Base-by-base conservation (phyloP, 2,797 vertebrate species). In the Momotus momota region DNA sequence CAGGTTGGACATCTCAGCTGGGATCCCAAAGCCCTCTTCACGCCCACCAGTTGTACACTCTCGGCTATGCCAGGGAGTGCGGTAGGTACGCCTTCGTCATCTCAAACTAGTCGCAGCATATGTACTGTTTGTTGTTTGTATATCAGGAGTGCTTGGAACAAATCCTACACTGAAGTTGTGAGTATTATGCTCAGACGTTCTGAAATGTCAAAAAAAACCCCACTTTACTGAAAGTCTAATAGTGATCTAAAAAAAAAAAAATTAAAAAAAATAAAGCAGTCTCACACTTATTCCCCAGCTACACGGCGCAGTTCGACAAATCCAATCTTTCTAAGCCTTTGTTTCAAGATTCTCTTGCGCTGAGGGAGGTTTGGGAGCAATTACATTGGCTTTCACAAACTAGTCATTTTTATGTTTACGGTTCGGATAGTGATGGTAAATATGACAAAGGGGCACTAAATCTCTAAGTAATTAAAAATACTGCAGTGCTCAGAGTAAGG, bases 371-470 rank as follows among this genome's bases (percentile, higher is more conserved):
- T 82, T 84, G 81, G 55, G 65, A 95, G 41, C 90, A 72, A 82
- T 94, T 72, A 86, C n/a, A 69, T 54, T 61, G 60, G 67, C 60
- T 95, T 94, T 84, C 90, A 61, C 90, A 82, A 94, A 92, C 43
- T 22, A 60, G 66, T 57, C 48, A 73, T 88, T 88, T 90, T 73
- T 77, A 74, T 87, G 54, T 79, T 92, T 93, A 81, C 67, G 77
- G 88, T 73, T 79, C 66, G 60, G 52, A 70, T 78, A 54, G 83
- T 84, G 94, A 95, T 93, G 96, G 45, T 77, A 94, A 90, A 88
- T 86, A 94, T 78, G 83, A 96, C 89, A 92, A 88, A 90, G 41
- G 60, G 66, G 60, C 84, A 88, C 31, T 75, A 94, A 94, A 91
- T 10, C 61, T 86, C 77, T 81, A 92, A 90, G 86, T 48, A 90